Percentiles rank a stretch among this genome's conserved stretches.
These are phyloP conservation scores for Telmatochromis brichardi DNA, from an alignment of 2,113 vertebrate species.

Conservation along the genomic window DNA sequence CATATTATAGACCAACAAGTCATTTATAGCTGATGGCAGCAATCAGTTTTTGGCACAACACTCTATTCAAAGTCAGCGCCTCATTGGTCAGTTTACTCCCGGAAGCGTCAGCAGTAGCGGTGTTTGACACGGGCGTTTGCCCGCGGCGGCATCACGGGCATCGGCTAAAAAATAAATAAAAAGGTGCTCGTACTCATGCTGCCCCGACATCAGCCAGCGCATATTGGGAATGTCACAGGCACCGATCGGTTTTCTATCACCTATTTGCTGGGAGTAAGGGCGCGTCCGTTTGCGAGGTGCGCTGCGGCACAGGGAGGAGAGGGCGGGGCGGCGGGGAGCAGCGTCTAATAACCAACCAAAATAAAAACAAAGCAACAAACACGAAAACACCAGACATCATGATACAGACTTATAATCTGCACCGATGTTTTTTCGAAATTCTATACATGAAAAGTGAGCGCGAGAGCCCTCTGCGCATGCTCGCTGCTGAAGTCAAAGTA, in stretches of 20 bases:
- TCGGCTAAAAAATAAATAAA: fast-evolving
- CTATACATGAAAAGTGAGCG: fast-evolving
- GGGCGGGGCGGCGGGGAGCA: too few relatives aligned
- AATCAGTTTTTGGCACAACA: not conserved
- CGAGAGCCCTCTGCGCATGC: not conserved
- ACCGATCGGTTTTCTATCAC: not conserved
- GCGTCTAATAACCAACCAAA: not conserved
- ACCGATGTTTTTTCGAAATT: not conserved
- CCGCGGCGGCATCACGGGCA: not conserved
- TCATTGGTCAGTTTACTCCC: not conserved
- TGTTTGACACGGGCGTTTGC: not conserved
- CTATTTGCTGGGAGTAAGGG: not conserved
- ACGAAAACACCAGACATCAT: not conserved
- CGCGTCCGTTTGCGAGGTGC: fast-evolving
- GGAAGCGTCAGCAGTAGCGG: fast-evolving
- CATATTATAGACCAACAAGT: not conserved
- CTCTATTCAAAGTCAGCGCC: not conserved
- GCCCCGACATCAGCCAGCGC: fast-evolving
- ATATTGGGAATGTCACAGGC: fast-evolving
- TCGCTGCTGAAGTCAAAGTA: not conserved
- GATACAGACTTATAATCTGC: not conserved
- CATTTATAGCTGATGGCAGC: not conserved
- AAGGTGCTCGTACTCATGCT: fast-evolving
- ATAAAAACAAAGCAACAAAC: not conserved
- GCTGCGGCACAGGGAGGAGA: fast-evolving